These are phyloP conservation scores for Deilephila elpenor DNA, from an alignment of 2,888 invertebrate genomes.

Conservation along the genomic window DNA sequence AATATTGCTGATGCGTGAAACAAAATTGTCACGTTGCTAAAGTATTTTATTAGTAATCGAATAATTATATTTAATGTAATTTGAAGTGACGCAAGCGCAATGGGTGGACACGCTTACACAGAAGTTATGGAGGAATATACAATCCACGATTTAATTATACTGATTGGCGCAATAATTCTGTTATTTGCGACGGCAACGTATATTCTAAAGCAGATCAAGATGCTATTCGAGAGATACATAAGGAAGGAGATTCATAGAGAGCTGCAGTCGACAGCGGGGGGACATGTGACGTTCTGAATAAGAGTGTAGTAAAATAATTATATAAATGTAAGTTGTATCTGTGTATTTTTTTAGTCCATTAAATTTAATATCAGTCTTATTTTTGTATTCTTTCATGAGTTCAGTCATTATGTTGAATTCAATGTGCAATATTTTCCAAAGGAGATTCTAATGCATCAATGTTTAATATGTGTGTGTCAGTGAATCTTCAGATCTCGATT, in stretches of 20 bases:
- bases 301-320: too few species aligned
- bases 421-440: too few species aligned
- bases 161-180: constrained; percentile 48
- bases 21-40: not conserved
- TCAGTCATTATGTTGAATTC: not conserved
- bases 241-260: constrained; percentile 52
- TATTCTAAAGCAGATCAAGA: constrained; percentile 49
- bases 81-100: constrained; percentile 22
- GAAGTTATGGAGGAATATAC: constrained; percentile 58
- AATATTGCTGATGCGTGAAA: constrained; percentile 10
- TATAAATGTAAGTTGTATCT: not conserved
- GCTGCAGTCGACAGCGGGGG: constrained; percentile 37
- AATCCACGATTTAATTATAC: constrained; percentile 52
- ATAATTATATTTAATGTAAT: not conserved
- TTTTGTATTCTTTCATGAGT: not conserved
- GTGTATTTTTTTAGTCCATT: not conserved
- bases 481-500: constrained; percentile 8
- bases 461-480: constrained; percentile 11
- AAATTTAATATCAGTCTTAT: not conserved
- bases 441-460: too few species aligned
- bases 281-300: constrained; percentile 35
- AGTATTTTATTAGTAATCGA: constrained; percentile 2
- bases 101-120: constrained; percentile 59
- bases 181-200: constrained; percentile 48
- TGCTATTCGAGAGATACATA: constrained; percentile 48